Evolutionary conservation across 2,888 invertebrate genomes (phyloP), one percentile per base, ranked within the genome.

Genomic region (Blastobasis adustella): DNA sequence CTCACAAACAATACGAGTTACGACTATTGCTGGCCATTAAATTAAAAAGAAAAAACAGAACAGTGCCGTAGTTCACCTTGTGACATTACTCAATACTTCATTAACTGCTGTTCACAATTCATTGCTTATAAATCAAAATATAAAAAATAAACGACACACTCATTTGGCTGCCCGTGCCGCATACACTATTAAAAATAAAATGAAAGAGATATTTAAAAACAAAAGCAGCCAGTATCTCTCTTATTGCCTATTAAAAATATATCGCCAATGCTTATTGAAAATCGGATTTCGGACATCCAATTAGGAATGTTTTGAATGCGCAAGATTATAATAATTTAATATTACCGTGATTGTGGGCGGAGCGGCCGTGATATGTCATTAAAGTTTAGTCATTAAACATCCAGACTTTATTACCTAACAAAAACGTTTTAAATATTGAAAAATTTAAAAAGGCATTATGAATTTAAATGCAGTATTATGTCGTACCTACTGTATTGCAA

Each of bases 211-310:
- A 67, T 64, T 63, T 56, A 55, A 60, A 57, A 50, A 55, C 49
- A 49, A 57, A 59, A 58, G 51, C 60, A 56, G 62, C 60, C 63
- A 64, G 62, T 63, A 68, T 68, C 66, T 63, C 71, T 73, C 73
- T 78, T 79, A 77, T 78, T 78, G 79, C 81, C 79, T 79, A 79
- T 80, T 79, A 80, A 82, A 79, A 77, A 71, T 71, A 78, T 77
- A 80, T 76, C 78, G 73, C 73, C 76, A 76, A 77, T 79, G 75
- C 71, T 79, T 76, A 82, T 82, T 83, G 79, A 82, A 79, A 81
- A 74, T 75, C 71, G 71, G 72, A 74, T 78, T 76, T 69, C 62
- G 69, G 74, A 82, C 76, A 77, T 72, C 78, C 81, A 79, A 81
- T 83, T 81, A 81, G 77, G 63, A 55, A 58, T 58, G 65, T 67